These are phyloP conservation scores for Coranthus polyacanthus DNA, from an alignment of 2,797 vertebrate genomes.

Conservation along the genomic window DNA sequence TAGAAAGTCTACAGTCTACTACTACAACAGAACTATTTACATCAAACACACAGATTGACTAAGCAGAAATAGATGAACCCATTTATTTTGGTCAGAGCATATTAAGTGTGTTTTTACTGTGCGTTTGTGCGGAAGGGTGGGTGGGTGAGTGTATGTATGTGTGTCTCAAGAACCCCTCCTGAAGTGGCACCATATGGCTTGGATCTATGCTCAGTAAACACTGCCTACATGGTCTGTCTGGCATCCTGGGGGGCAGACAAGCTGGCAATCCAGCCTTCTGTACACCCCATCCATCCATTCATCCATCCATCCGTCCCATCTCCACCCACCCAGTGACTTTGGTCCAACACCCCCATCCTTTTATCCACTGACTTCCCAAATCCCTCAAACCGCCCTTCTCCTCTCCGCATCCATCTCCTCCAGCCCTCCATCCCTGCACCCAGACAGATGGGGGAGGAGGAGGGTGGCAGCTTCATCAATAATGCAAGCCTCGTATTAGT, in stretches of 20 bases:
- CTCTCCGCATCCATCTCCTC: conserved; percentile 15
- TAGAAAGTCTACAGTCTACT: background rate
- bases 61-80: background rate
- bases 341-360: background rate
- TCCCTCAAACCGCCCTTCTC: conserved; percentile 1
- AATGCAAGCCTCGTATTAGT: conserved; percentile 67
- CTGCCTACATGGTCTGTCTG: conserved; percentile 51
- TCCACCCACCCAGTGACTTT: background rate
- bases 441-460: conserved; percentile 47
- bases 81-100: background rate
- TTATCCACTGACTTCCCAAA: background rate
- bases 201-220: conserved; percentile 60
- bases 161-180: conserved; percentile 28
- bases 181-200: conserved; percentile 65
- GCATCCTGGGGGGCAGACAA: conserved; percentile 48
- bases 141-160: conserved; percentile 1
- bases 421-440: conserved; percentile 31
- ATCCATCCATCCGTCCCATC: conserved; percentile 2
- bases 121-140: background rate
- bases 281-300: conserved; percentile 6
- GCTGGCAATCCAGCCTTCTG: conserved; percentile 36
- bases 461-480: conserved; percentile 66
- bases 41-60: background rate
- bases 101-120: background rate
- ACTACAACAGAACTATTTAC: background rate